These are phyloP conservation scores for Drosophila antonietae DNA, from an alignment of 2,888 invertebrate species.

Conservation along the genomic window DNA sequence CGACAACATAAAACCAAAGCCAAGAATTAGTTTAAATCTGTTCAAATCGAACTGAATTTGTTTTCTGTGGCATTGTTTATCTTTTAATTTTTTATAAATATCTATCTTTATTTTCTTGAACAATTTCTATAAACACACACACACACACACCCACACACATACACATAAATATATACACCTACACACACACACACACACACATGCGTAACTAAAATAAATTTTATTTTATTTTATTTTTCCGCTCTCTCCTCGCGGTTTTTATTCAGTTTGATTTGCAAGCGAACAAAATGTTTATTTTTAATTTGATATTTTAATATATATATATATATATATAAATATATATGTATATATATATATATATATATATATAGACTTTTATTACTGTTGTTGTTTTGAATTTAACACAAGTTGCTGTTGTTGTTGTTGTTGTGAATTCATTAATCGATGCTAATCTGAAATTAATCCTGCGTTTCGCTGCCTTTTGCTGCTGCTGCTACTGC, in stretches of 20 bases:
- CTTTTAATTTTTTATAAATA: not conserved
- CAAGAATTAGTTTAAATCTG: too few relatives aligned
- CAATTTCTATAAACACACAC: not conserved
- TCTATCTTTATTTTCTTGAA: not conserved
- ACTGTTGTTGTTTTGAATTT: conserved; percentile 7
- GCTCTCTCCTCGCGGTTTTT: not conserved
- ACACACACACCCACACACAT: not conserved
- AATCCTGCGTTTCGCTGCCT: conserved; percentile 13
- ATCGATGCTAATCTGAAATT: conserved; percentile 42
- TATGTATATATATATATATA: too few relatives aligned
- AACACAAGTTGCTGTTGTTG: conserved; percentile 14
- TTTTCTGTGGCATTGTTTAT: not conserved
- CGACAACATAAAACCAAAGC: not conserved
- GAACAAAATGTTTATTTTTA: not conserved
- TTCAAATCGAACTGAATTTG: not conserved
- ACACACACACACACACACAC: not conserved
- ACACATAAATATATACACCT: not conserved
- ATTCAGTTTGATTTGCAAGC: not conserved
- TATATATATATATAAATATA: too few relatives aligned
- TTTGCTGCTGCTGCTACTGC: conserved; percentile 9
- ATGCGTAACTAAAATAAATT: conserved; percentile 1
- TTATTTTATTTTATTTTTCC: not conserved
- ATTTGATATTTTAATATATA: not conserved
- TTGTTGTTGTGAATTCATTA: conserved; percentile 26
- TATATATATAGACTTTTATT: not conserved